Evolutionary conservation across 2,113 vertebrate species (phyloP).

Genomic region (Oryzias javanicus): DNA sequence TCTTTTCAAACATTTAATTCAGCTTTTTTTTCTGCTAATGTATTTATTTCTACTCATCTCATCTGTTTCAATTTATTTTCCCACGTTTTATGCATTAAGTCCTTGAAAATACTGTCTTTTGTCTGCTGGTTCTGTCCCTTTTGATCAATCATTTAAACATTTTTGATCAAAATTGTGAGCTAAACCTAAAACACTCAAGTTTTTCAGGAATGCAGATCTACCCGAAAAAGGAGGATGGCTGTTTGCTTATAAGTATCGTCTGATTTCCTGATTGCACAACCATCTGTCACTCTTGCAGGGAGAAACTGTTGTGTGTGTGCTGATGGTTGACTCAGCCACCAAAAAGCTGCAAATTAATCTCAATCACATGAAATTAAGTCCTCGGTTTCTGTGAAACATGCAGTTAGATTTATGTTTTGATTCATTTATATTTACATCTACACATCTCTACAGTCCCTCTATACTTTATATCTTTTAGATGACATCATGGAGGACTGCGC

Average conservation of each 20-base stretch:
- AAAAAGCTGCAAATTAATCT: constrained; percentile 55
- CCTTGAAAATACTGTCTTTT: too few species aligned
- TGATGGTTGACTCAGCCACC: constrained; percentile 29
- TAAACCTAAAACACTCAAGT: constrained; percentile 38
- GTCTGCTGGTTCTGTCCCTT: too few species aligned
- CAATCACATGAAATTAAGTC: constrained; percentile 41
- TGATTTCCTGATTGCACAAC: constrained; percentile 60
- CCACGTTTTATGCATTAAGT: background rate
- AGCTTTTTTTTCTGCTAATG: too few species aligned
- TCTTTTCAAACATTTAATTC: too few species aligned
- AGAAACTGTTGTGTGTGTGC: constrained; percentile 14
- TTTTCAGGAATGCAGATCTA: constrained; percentile 1
- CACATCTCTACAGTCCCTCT: constrained; percentile 26
- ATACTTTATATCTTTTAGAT: constrained; percentile 25
- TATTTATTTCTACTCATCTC: background rate
- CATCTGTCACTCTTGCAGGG: constrained; percentile 53
- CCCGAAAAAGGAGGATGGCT: constrained; percentile 24
- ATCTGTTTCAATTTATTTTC: background rate
- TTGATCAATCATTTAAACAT: too few species aligned
- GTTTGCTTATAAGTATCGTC: constrained; percentile 33
- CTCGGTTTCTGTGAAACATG: constrained; percentile 31
- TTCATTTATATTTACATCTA: background rate
- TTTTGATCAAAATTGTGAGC: constrained; percentile 57
- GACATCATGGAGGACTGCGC: constrained; percentile 12
- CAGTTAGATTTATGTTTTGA: background rate